These are phyloP conservation scores for Limanda limanda DNA, from an alignment of 2,113 vertebrate genomes.

Conservation along the genomic window DNA sequence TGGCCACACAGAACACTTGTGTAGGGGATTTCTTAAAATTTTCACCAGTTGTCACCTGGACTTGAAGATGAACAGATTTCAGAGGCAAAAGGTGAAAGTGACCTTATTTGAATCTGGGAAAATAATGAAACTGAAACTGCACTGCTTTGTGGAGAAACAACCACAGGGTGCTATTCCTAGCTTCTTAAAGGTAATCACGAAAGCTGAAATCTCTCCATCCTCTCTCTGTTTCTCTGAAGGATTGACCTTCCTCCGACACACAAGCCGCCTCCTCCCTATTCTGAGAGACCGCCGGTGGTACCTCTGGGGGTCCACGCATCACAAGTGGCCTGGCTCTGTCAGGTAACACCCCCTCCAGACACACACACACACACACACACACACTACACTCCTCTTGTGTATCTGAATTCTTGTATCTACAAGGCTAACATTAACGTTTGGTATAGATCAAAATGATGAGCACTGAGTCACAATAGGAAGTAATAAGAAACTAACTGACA, in stretches of 20 bases:
- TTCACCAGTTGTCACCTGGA: too few species aligned
- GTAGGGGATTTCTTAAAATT: too few species aligned
- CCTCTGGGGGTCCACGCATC: slow-evolving; percentile 77
- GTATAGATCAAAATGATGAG: slow-evolving; percentile 6
- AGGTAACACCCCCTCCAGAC: slow-evolving; percentile 63
- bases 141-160: too few species aligned
- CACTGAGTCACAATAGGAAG: slow-evolving; percentile 35
- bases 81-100: neutral
- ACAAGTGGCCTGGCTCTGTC: slow-evolving; percentile 80
- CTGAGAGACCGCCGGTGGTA: slow-evolving; percentile 72
- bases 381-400: slow-evolving; percentile 5
- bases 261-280: slow-evolving; percentile 83
- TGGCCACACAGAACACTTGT: too few species aligned
- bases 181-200: neutral
- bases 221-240: slow-evolving; percentile 53
- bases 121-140: neutral
- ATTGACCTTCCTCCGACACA: slow-evolving; percentile 86
- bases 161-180: neutral
- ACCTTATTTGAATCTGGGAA: neutral
- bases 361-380: neutral
- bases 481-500: neutral
- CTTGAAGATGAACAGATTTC: too few species aligned
- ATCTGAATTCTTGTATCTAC: neutral
- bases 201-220: slow-evolving; percentile 2
- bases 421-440: neutral